Base-by-base conservation (phyloP, 1,140 invertebrate species). In the Dendroctonus valens region DNA sequence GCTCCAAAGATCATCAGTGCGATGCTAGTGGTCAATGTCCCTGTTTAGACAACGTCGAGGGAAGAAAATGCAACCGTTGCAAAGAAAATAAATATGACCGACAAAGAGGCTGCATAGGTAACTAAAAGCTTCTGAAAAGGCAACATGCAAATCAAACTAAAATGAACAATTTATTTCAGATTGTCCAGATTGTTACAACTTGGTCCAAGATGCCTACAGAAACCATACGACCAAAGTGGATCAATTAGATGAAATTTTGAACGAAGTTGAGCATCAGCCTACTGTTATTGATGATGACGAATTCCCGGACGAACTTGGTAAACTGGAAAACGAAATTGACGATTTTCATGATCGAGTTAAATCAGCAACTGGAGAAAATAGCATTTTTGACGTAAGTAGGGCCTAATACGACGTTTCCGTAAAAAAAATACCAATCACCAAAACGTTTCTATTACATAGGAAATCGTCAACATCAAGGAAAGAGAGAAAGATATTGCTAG, bases 181-280 rank as follows among this genome's bases (percentile, higher is more conserved):
- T 74, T 98, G 96, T 79, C 93, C 94, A 0, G 83, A 89, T 12
- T 98, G 96, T 76, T 98, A 98, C 75, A 94, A 93, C 78, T 81
- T 99, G 0, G 93, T 98, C 0, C 90, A 95, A 77, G 89, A 94
- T 67, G 89, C 91, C 0, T 92, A 93, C 0, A 88, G 91, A 75
- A 74, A 81, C n/a, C 94, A 97, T 74, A 83, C 93, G 58, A 78
- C 76, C 6, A 86, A 88, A 70, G 78, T 89, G n/a, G 80, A 81
- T 38, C 84, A 84, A 62, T 84, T 89, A 14, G 82, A 86, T 15
- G 64, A 72, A 14, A 74, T 78, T 37, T 66, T 81, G 6, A 72
- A 77, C 38, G 74, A 77, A 59, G 76, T 80, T 40, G 75, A 78
- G 66, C 71, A 69, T 12, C 71, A 70, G 55, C 77, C 77, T 8